Evolutionary conservation across 35 echinoderm and acorn worm genomes (phyloP), one percentile per base, ranked within the genome.

Genomic region (Anneissia japonica): DNA sequence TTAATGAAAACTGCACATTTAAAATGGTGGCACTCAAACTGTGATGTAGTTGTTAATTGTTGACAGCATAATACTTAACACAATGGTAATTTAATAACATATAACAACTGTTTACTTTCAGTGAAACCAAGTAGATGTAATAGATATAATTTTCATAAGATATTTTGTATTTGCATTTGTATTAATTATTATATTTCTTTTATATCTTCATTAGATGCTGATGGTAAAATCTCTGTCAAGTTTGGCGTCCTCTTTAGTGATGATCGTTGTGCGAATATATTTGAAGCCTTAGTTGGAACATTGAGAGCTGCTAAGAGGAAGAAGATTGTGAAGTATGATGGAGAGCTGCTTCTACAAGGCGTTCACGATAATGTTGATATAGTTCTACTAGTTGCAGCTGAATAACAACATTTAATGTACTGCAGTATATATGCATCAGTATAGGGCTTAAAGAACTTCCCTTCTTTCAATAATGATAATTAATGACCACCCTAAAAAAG

Each of bases 241-340:
- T 97, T 97, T 93, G 94, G 94, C 37, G 90, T 92, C 0, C 90
- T 97, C 26, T 97, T 97, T 77, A 82, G 82, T 43, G 94, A 97
- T 76, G 90, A 92, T 80, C 74, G 81, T 84, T 92, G 90, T 77
- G 94, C 94, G 4, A 97, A 97, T 86, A 56, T 97, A 56, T 97
- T 97, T 88, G 94, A 97, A 74, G 94, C 94, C 39, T 84, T 97
- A 0, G 94, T 97, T 38, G 94, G 94, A 28, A 97, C 94, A 4
- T 77, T 97, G 16, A 92, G 39, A 40, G 94, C 94, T 36, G 94
- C 94, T 5, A 97, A 97, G 64, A 89, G 84, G 40, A 93, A 90
- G 89, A 97, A 97, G 94, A 87, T 92, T 21, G 74, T 97, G 30
- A 74, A 80, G 0, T 97, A 97, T 77, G 84, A 90, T 29, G 84